Evolutionary conservation across 2,113 vertebrate genomes (phyloP).

Genomic region (Naja naja): DNA sequence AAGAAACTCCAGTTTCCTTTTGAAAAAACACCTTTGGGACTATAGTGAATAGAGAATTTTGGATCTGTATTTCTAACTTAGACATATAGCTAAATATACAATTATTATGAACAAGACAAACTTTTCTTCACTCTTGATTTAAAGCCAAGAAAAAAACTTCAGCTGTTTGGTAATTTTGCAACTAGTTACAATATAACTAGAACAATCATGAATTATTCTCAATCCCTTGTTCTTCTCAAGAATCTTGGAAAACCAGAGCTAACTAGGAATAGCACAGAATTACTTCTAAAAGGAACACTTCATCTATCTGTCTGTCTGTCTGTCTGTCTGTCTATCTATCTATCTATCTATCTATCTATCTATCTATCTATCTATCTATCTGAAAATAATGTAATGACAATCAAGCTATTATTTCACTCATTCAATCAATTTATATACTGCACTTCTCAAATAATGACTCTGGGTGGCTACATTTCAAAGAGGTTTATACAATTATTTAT

Average conservation of each 20-base stretch:
- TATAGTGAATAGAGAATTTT: not conserved
- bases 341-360: not conserved
- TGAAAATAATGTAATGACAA: not conserved
- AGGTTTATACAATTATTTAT: not conserved
- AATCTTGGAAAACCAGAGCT: not conserved
- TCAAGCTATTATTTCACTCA: not conserved
- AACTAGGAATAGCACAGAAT: not conserved
- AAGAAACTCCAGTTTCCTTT: too few species aligned
- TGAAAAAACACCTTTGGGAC: too few species aligned
- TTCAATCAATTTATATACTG: not conserved
- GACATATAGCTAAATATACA: not conserved
- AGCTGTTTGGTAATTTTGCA: not conserved
- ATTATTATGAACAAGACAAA: not conserved
- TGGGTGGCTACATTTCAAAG: not conserved
- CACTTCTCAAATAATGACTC: not conserved
- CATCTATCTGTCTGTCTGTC: not conserved
- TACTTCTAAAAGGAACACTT: not conserved
- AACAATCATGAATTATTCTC: not conserved
- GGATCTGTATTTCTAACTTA: not conserved
- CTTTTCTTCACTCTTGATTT: not conserved
- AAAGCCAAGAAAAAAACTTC: not conserved
- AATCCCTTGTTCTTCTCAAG: not conserved
- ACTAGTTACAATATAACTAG: not conserved
- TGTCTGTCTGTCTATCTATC: not conserved
- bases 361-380: not conserved